Percentiles rank a stretch among this genome's conserved stretches.
These are phyloP conservation scores for Oegoconia quadripuncta DNA, from an alignment of 2,888 invertebrate genomes.

Conservation along the genomic window DNA sequence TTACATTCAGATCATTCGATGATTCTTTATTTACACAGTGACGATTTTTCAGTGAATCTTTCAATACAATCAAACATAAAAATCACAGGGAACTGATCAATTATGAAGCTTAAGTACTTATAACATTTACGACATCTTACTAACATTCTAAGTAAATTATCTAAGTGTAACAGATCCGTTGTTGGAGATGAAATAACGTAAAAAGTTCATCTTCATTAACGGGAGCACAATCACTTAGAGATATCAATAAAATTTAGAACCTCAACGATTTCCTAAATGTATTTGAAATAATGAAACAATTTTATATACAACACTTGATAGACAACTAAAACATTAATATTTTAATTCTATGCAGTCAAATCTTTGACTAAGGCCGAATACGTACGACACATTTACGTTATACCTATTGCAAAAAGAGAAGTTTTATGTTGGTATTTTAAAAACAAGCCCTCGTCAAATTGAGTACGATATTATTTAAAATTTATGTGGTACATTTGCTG, in stretches of 20 bases:
- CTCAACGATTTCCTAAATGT: slow-evolving; percentile 46
- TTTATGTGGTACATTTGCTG: too few relatives aligned
- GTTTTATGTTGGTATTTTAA: background rate
- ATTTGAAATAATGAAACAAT: slow-evolving; percentile 45
- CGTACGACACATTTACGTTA: slow-evolving; percentile 14
- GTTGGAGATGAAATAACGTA: slow-evolving; percentile 18
- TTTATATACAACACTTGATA: slow-evolving; percentile 36
- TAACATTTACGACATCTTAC: slow-evolving; percentile 33
- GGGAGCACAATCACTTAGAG: slow-evolving; percentile 30
- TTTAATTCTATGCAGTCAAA: slow-evolving; percentile 75
- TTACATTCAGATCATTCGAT: slow-evolving; percentile 77
- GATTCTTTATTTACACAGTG: slow-evolving; percentile 76
- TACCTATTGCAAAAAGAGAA: background rate
- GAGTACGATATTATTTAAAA: too few relatives aligned
- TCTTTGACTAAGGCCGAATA: slow-evolving; percentile 57
- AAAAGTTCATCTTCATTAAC: slow-evolving; percentile 24
- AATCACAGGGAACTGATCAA: slow-evolving; percentile 60
- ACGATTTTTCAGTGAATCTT: slow-evolving; percentile 48
- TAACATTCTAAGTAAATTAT: slow-evolving; percentile 37
- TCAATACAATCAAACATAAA: slow-evolving; percentile 60
- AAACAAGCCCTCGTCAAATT: too few relatives aligned
- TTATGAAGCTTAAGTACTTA: slow-evolving; percentile 50
- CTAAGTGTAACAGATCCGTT: slow-evolving; percentile 25
- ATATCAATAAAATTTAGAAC: slow-evolving; percentile 57
- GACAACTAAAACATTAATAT: slow-evolving; percentile 26